phyloP scores from a whole-genome alignment of 1,140 invertebrate genomes.

The Zophobas morio region DNA sequence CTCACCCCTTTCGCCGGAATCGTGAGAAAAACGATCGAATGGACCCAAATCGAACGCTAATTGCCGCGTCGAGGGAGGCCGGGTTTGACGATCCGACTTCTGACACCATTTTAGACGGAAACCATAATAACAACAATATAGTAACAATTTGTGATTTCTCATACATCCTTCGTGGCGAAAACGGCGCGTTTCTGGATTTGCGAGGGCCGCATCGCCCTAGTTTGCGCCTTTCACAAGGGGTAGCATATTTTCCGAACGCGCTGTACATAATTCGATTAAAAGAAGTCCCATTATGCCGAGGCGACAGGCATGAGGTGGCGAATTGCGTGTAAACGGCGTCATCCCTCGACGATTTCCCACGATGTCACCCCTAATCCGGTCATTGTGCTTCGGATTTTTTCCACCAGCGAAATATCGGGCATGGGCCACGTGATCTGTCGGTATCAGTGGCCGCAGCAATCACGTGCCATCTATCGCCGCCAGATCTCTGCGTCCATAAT shows the following conservation, averaged over 20 bases:
- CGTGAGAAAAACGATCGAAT: constrained; percentile 36
- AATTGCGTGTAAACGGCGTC: constrained; percentile 46
- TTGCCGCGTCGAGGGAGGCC: no score
- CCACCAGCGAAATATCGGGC: constrained; percentile 9
- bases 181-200: no score
- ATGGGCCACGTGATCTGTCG: constrained; percentile 61
- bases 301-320: constrained; percentile 40
- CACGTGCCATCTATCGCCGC: constrained; percentile 61
- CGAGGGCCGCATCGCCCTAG: neutral
- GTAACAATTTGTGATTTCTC: no score
- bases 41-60: constrained; percentile 9
- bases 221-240: constrained; percentile 1
- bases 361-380: constrained; percentile 47
- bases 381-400: constrained; percentile 29
- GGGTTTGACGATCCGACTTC: no score
- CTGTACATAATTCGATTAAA: constrained; percentile 42
- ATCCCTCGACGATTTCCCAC: constrained; percentile 40
- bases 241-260: neutral
- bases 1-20: constrained; percentile 22
- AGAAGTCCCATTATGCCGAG: constrained; percentile 16
- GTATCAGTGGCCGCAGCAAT: constrained; percentile 63
- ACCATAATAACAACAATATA: no score
- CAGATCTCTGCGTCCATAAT: constrained; percentile 59
- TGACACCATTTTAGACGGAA: no score
- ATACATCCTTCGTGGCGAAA: no score